Evolutionary conservation across 2,888 invertebrate genomes (phyloP), one percentile per base, ranked within the genome.

Genomic region (Plebejus argus): DNA sequence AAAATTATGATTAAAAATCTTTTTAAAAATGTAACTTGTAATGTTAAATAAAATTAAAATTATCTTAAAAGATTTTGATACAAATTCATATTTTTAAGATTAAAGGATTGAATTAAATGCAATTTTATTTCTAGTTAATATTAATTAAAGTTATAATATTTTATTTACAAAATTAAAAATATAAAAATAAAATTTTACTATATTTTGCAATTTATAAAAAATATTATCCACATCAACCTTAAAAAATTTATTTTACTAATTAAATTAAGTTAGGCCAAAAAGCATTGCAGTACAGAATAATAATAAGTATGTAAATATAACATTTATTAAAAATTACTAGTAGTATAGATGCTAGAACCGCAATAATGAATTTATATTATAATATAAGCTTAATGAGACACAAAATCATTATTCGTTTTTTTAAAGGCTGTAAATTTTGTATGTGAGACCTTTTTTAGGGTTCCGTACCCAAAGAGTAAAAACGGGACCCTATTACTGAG

Each of bases 1-100:
- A 82, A 87, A 86, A 88, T 86, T 87, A 77, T 77, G 78, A 53
- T 53, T 15, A 3, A 53, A 18, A 53, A 5, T 18, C 15, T 53
- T 53, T 53, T 49, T 18, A 15, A 39, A 39, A 15, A 53, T 10
- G 10, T 12, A 49, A 49, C 3, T 12, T 8, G n/a, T n/a, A n/a
- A 49, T 49, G 12, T 12, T 15, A 45, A 49, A 12, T 49, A n/a
- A n/a, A n/a, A n/a, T n/a, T n/a, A n/a, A n/a, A n/a, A 49, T 39
- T 4, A 49, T 53, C 18, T 18, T 53, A 15, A 49, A 53, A 53
- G 3, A 53, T 53, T 53, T 53, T 18, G 53, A 53, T 18, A 53
- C 53, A 53, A 53, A 4, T 53, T 3, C 45, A 53, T 53, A 53
- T 18, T 66, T 33, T 12, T 33, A 15, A 5, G 28, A 58, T 61